Evolutionary conservation across 2,888 invertebrate genomes (phyloP).

Genomic region (Chirona hameri): DNA sequence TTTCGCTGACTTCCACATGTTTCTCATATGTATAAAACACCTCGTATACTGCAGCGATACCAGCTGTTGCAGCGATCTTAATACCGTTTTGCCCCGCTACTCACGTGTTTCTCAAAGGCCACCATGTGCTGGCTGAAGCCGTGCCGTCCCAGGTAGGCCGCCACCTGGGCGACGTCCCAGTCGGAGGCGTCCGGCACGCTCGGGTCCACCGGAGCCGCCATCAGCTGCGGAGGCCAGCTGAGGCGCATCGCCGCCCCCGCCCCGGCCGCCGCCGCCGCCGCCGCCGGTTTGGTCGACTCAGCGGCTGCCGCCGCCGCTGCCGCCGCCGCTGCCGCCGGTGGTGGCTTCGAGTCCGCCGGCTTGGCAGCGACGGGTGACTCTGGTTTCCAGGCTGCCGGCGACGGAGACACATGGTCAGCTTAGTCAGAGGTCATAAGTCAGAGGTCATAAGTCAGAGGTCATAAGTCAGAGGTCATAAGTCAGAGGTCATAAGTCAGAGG

Average conservation of each 20-base stretch:
- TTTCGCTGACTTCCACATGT: too few species aligned
- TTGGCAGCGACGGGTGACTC: slow-evolving; percentile 36
- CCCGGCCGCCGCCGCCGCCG: slow-evolving; percentile 37
- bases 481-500: too few species aligned
- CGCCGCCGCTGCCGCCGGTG: slow-evolving; percentile 40
- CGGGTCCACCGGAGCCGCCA: slow-evolving; percentile 34
- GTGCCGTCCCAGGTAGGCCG: slow-evolving; percentile 69
- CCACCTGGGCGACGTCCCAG: slow-evolving; percentile 81
- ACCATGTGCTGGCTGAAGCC: slow-evolving; percentile 69
- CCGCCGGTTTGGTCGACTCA: slow-evolving; percentile 37
- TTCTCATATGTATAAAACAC: too few species aligned
- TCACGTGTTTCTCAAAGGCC: slow-evolving; percentile 76
- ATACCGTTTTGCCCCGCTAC: slow-evolving; percentile 32
- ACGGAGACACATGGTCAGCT: too few species aligned
- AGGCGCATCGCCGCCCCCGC: slow-evolving; percentile 36
- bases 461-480: too few species aligned
- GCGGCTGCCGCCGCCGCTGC: slow-evolving; percentile 31
- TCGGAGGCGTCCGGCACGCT: slow-evolving; percentile 71
- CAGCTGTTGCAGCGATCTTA: too few species aligned
- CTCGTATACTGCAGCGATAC: too few species aligned
- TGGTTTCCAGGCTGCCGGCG: background rate
- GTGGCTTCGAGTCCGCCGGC: slow-evolving; percentile 31
- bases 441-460: too few species aligned
- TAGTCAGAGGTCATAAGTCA: too few species aligned
- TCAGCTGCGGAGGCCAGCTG: slow-evolving; percentile 6